Evolutionary conservation across 2,113 vertebrate genomes (phyloP), one percentile per base, ranked within the genome.

Genomic region (Saguinus imperator): DNA sequence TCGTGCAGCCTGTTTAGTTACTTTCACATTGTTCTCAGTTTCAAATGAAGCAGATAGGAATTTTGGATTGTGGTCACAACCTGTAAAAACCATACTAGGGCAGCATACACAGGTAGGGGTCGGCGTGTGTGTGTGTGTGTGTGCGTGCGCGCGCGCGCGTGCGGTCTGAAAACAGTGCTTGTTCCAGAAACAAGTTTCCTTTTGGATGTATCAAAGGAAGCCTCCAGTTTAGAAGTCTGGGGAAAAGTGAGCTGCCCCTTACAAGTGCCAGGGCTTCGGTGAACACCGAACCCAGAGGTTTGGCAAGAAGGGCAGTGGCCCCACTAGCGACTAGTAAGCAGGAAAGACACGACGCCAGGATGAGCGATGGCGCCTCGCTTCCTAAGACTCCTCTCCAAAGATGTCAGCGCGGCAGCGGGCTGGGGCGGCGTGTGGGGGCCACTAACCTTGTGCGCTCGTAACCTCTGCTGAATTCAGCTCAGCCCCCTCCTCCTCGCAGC

Each of bases 381-480:
- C 21, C 83, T 1, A 2, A 50, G 76, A n/a, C 66, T 58, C 35
- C 45, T 57, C 37, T 61, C 37, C 77, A 16, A 17, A 94, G 76
- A 25, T 13, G 45, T 55, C 77, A 55, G 66, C 37, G 2, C 13
- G 20, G 58, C 17, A 25, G 27, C 64, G 16, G 17, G 32, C 77
- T 29, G 68, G 9, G 83, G 85, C 64, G 43, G 14, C 10, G 58
- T 2, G 25, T 1, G 45, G 87, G 64, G 61, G 77, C 18, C 89
- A 98, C 98, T 98, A 55, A 98, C 98, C 98, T 98, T 93, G 93
- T 37, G 50, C 91, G 76, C n/a, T n/a, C 21, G 61, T 64, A 81
- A 94, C 83, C 81, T 43, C 32, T 3, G 86, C 80, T 8, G 91
- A 45, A 85, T 70, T 77, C 50, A 50, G 88, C 81, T 90, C 81